Base-by-base conservation (phyloP, 2,888 invertebrate genomes). In the Eupithecia centaureata region DNA sequence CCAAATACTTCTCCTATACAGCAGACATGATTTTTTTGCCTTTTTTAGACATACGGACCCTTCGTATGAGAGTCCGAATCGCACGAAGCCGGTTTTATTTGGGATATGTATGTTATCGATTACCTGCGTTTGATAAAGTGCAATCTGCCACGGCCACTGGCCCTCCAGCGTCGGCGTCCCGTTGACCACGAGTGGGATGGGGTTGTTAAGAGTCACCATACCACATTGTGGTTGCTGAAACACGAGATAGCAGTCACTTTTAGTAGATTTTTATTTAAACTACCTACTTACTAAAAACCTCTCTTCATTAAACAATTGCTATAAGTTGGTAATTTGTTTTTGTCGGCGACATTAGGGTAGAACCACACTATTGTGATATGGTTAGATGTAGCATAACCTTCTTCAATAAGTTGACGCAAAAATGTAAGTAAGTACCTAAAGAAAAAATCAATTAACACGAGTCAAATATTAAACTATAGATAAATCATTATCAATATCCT, bases 91-190 rank as follows among this genome's bases (percentile, higher is more conserved):
- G n/a, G n/a, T n/a, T n/a, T n/a, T n/a, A n/a, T n/a, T n/a, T n/a
- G n/a, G n/a, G n/a, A n/a, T n/a, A n/a, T n/a, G n/a, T n/a, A n/a
- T n/a, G 12, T 3, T 10, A 13, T 57, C 28, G 15, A 27, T 69
- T 80, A 93, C 93, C 87, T 92, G 90, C 0, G 94, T 93, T 75
- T 94, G 94, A 79, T 95, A 95, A 0, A 95, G 81, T 0, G 95
- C 95, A 12, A 94, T 94, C 82, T 95, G 95, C 95, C 95, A 96
- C 0, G 95, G 95, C 94, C 95, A 95, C 76, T 95, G 95, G 0
- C 95, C 95, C 68, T 94, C 94, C 38, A 91, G 80, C 0, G 95
- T 95, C 0, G 92, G 91, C 30, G 94, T 91, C 0, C 95, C 95
- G 72, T 94, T 91, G 5, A 95, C 94, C 61, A 95, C 94, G 65